phyloP scores from a whole-genome alignment of 2,113 vertebrate genomes.

The Ginglymostoma cirratum region DNA sequence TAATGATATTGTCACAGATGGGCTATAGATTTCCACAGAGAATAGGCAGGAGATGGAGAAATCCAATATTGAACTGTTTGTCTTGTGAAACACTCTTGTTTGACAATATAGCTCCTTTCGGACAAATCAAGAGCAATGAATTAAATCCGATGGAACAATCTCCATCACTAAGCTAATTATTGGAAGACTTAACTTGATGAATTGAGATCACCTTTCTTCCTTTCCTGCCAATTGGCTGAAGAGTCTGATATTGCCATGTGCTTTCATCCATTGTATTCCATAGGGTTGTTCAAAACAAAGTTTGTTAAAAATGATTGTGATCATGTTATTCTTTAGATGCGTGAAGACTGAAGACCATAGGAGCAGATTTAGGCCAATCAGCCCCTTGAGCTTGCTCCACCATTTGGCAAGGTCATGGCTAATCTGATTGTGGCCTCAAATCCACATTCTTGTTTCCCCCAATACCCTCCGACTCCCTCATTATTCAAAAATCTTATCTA shows the following conservation, averaged over 20 bases:
- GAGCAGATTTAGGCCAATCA: no score
- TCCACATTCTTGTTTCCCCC: no score
- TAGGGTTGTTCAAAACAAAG: not conserved
- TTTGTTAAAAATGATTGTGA: not conserved
- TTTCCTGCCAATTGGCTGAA: not conserved
- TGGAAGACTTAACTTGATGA: not conserved
- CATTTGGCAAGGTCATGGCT: no score
- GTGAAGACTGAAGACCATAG: not conserved
- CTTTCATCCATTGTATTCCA: not conserved
- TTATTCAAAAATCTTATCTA: no score
- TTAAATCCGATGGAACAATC: not conserved
- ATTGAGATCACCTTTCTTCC: not conserved
- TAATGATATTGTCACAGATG: conserved; percentile 29
- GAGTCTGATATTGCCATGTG: not conserved
- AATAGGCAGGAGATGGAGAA: not conserved
- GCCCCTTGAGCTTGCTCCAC: no score
- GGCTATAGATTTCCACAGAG: not conserved
- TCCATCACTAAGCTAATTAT: not conserved
- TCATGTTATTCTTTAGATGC: not conserved
- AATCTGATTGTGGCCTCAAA: no score
- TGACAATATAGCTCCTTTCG: not conserved
- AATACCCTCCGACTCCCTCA: no score
- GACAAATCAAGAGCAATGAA: not conserved
- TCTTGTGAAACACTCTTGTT: not conserved
- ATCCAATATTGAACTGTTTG: not conserved